These are phyloP conservation scores for Eriocheir sinensis DNA, from an alignment of 1,140 invertebrate species.

Conservation along the genomic window DNA sequence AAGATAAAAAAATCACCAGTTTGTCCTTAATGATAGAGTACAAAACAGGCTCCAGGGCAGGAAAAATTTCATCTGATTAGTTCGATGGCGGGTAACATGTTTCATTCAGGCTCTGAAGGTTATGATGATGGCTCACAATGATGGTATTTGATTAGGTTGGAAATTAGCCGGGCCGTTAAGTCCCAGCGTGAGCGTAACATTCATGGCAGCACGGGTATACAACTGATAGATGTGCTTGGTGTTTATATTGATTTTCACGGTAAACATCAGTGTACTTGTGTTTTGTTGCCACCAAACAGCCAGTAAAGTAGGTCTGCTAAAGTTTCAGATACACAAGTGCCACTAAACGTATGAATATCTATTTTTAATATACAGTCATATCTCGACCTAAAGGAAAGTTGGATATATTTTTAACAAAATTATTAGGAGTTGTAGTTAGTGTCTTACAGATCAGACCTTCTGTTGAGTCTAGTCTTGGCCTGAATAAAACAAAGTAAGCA, in stretches of 20 bases:
- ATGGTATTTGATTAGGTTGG: not conserved
- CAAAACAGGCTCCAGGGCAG: constrained; percentile 14
- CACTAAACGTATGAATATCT: constrained; percentile 64
- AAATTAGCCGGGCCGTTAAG: not conserved
- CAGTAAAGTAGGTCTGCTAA: not conserved
- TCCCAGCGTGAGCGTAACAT: not conserved
- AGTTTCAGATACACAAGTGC: constrained; percentile 49
- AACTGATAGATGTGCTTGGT: constrained; percentile 16
- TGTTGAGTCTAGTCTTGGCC: constrained; percentile 1
- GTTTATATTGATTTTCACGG: not conserved
- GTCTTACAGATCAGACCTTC: not conserved
- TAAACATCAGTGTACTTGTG: not conserved
- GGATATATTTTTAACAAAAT: constrained; percentile 68
- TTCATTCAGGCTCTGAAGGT: not conserved
- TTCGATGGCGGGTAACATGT: too few relatives aligned
- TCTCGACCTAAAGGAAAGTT: constrained; percentile 33
- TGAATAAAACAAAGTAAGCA: not conserved
- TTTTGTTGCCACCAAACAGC: not conserved
- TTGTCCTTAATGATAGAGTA: constrained; percentile 62
- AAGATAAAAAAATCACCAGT: constrained; percentile 17
- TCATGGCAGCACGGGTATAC: constrained; percentile 54
- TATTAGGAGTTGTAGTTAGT: constrained; percentile 51
- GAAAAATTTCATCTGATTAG: not conserved
- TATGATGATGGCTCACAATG: not conserved
- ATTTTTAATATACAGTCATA: constrained; percentile 64